Base-by-base conservation (phyloP, 2,113 vertebrate species). In the Dromiciops gliroides region DNA sequence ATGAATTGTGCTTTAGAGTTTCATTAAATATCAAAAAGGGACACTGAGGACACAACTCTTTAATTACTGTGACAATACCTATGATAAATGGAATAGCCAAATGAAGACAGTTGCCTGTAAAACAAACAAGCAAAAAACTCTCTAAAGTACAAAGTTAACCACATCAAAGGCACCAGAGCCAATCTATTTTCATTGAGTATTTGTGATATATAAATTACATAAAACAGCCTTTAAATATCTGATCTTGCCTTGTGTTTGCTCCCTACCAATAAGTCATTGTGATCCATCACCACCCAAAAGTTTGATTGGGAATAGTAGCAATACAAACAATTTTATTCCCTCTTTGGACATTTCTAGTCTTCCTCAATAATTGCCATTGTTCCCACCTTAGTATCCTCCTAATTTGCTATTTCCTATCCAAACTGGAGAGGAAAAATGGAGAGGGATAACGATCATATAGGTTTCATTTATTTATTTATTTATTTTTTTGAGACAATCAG, bases 101-200 rank as follows among this genome's bases (percentile, higher is more conserved):
- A 6, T 4, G 37, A 1, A 0, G 26, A 50, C 67, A 2, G 0
- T 28, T 56, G 31, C 48, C 48, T 2, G 16, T 31, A 1, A 89
- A 3, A 94, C 23, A 28, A 56, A n/a, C 0, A 50, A 0, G 0
- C 9, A 4, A 67, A 25, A 51, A 3, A 37, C 31, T n/a, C 12
- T 89, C 47, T 31, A 28, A n/a, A 83, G 25, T 2, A 31, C 83
- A 89, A 7, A 92, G 37, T 48, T 50, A 88, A 95, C 22, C 7
- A 0, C 23, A 89, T 37, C 56, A 67, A 50, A 53, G 0, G 5
- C 23, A 47, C 26, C 0, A n/a, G 47, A 49, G 22, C 0, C 92
- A 23, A 26, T 37, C 37, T 60, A 90, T 3, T 93, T 75, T 28
- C 11, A 56, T 48, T n/a, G 91, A 90, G 11, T 23, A 52, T 16